Percentiles rank a stretch among this genome's conserved stretches.
phyloP scores from a whole-genome alignment of 2,797 vertebrate species.

The Protosalanx chinensis region DNA sequence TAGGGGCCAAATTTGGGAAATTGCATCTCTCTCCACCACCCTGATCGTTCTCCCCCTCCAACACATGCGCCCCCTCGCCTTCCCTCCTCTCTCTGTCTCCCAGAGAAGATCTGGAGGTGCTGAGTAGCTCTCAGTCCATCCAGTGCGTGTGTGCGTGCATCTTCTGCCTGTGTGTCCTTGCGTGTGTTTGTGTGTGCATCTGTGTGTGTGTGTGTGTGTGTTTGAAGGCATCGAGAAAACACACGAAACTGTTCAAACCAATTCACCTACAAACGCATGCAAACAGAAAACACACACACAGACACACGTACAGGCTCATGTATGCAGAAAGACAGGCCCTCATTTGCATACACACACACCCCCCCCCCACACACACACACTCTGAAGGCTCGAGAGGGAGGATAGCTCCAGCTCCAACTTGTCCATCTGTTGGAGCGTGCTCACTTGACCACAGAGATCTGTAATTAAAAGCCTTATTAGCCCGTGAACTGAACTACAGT shows the following conservation, averaged over 20 bases:
- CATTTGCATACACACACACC: too few relatives aligned
- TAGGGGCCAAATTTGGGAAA: slow-evolving; percentile 79
- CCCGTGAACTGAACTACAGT: slow-evolving; percentile 41
- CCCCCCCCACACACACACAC: too few relatives aligned
- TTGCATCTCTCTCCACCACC: slow-evolving; percentile 69
- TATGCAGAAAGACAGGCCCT: not conserved
- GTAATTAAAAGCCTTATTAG: slow-evolving; percentile 58
- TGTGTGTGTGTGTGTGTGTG: slow-evolving; percentile 4
- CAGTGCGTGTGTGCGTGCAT: slow-evolving; percentile 35
- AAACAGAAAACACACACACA: not conserved
- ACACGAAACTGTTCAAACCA: not conserved
- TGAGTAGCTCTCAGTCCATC: slow-evolving; percentile 68
- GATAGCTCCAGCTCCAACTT: slow-evolving; percentile 15
- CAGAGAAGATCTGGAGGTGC: slow-evolving; percentile 67
- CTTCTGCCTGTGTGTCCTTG: too few relatives aligned
- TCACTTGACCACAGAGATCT: slow-evolving; percentile 53
- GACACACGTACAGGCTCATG: not conserved
- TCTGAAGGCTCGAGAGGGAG: not conserved
- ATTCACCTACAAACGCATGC: not conserved
- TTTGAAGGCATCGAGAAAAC: not conserved
- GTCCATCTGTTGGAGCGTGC: slow-evolving; percentile 39
- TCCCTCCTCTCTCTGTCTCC: slow-evolving; percentile 22
- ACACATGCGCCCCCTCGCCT: not conserved
- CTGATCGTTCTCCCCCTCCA: slow-evolving; percentile 24
- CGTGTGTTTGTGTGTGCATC: slow-evolving; percentile 32